phyloP scores from a whole-genome alignment of 2,113 vertebrate genomes.

The Myanophis thanlyinensis region DNA sequence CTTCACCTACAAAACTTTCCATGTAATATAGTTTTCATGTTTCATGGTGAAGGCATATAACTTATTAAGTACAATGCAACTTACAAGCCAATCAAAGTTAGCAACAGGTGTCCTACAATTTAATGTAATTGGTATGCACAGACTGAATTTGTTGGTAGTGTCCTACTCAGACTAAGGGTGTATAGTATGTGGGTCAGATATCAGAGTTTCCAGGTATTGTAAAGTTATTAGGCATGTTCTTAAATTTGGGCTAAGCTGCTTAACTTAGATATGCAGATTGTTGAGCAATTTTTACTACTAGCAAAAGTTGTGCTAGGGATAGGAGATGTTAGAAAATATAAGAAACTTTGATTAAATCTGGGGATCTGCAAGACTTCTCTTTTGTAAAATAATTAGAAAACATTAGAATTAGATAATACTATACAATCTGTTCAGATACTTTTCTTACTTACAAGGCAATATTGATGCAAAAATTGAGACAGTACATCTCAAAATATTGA shows the following conservation, averaged over 20 bases:
- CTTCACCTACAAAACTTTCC: constrained; percentile 44
- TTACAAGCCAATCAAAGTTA: constrained; percentile 60
- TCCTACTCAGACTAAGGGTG: constrained; percentile 21
- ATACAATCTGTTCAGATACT: constrained; percentile 60
- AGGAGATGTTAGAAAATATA: background rate
- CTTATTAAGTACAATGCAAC: constrained; percentile 62
- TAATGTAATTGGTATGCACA: constrained; percentile 41
- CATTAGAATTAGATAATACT: constrained; percentile 48
- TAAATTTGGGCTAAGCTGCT: background rate
- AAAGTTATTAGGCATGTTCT: background rate
- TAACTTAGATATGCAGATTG: background rate
- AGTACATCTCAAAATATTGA: constrained; percentile 41
- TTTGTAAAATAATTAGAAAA: background rate
- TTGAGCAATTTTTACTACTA: background rate
- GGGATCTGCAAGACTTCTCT: background rate
- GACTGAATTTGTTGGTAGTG: constrained; percentile 15
- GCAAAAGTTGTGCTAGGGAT: background rate
- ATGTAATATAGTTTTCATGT: constrained; percentile 58
- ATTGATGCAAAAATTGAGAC: constrained; percentile 39
- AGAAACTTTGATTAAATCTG: background rate
- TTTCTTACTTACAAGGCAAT: constrained; percentile 52
- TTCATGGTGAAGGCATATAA: constrained; percentile 57
- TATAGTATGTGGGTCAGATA: background rate
- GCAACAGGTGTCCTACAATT: constrained; percentile 57
- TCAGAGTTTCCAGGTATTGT: constrained; percentile 5